phyloP scores from a whole-genome alignment of 2,888 invertebrate species.

The Eupithecia insigniata region DNA sequence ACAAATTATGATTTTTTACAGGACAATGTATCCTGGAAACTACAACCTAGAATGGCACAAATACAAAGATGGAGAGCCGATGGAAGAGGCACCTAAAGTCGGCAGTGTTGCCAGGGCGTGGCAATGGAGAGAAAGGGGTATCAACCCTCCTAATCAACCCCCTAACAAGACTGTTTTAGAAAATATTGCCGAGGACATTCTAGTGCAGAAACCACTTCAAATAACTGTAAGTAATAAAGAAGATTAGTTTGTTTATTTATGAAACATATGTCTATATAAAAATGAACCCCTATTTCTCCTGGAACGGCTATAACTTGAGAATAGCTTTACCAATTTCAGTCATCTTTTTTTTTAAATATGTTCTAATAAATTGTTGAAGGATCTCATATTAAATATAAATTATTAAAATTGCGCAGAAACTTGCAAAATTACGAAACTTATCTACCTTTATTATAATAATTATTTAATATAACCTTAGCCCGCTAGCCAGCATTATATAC shows the following conservation, averaged over 20 bases:
- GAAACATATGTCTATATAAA: background rate
- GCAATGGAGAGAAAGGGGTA: slow-evolving; percentile 78
- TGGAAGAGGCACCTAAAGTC: slow-evolving; percentile 66
- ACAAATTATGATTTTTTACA: slow-evolving; percentile 1
- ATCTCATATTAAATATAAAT: too few species aligned
- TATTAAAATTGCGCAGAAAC: too few species aligned
- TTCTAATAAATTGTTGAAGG: too few species aligned
- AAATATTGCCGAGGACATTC: slow-evolving; percentile 86
- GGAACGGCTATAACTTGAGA: too few species aligned
- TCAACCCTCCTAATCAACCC: slow-evolving; percentile 67
- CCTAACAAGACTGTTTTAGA: slow-evolving; percentile 83
- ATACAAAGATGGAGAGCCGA: slow-evolving; percentile 67
- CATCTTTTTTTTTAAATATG: too few species aligned
- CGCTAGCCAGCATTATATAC: too few species aligned
- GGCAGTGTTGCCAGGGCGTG: slow-evolving; percentile 76
- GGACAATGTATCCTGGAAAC: slow-evolving; percentile 71
- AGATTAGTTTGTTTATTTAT: background rate
- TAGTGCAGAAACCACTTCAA: slow-evolving; percentile 85
- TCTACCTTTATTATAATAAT: too few species aligned
- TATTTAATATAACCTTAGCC: too few species aligned
- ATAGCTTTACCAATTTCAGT: too few species aligned
- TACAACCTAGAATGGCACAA: slow-evolving; percentile 73
- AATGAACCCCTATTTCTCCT: too few species aligned
- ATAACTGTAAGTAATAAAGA: slow-evolving; percentile 81
- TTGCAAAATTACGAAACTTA: too few species aligned